Percentiles rank a stretch among this genome's conserved stretches.
Conservation (phyloP, 2,888 invertebrate genomes). For the Pogonocherus hispidulus region DNA sequence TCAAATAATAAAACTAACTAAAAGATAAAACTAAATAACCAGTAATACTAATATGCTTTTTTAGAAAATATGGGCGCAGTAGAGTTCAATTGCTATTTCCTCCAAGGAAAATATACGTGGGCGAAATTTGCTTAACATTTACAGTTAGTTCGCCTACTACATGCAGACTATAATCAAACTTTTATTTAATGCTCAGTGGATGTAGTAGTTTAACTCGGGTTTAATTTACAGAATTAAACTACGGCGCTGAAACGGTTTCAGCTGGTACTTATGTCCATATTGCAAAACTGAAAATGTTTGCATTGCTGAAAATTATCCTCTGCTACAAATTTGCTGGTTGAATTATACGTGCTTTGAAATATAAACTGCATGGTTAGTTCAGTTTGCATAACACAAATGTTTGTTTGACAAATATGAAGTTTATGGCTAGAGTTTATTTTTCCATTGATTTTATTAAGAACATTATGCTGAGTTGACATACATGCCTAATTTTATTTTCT, state of each 20-base stretch:
- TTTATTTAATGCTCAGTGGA: neutral
- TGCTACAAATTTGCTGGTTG: conserved; percentile 1
- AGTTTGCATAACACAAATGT: neutral
- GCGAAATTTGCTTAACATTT: too few relatives aligned
- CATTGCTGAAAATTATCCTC: conserved; percentile 6
- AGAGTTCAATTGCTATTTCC: too few relatives aligned
- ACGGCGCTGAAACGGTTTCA: neutral
- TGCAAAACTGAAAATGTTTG: conserved; percentile 4
- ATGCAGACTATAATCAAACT: neutral
- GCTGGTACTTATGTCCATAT: neutral
- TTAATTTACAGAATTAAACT: neutral
- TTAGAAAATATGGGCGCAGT: too few relatives aligned
- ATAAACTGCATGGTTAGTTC: conserved; percentile 2
- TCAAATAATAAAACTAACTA: too few relatives aligned
- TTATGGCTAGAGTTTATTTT: neutral
- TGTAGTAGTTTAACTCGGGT: neutral
- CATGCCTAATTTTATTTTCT: too few relatives aligned
- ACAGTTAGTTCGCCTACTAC: too few relatives aligned
- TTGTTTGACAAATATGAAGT: neutral
- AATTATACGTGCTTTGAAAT: conserved; percentile 5
- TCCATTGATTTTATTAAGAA: neutral
- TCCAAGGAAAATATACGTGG: too few relatives aligned
- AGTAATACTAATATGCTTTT: too few relatives aligned
- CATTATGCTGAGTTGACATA: too few relatives aligned
- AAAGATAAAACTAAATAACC: too few relatives aligned